These are phyloP conservation scores for Caenorhabditis brenneri DNA, from an alignment of 1,140 invertebrate genomes.

Conservation along the genomic window DNA sequence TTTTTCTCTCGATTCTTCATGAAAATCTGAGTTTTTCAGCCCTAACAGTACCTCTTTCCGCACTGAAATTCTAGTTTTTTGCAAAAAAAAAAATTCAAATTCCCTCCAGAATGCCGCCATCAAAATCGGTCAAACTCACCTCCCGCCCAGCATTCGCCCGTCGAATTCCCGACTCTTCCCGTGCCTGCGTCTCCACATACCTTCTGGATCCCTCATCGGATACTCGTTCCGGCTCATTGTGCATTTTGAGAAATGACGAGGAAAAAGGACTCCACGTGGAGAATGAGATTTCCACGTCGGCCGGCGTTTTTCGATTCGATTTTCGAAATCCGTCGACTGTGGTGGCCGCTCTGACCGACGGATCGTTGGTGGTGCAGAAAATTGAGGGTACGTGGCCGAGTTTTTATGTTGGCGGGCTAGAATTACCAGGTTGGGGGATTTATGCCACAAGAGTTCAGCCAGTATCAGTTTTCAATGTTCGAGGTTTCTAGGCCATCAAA, in stretches of 20 bases:
- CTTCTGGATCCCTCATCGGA: constrained; percentile 1
- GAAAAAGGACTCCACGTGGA: background rate
- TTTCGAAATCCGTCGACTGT: constrained; percentile 16
- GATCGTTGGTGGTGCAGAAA: background rate
- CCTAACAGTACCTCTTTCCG: too few relatives aligned
- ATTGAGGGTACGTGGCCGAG: background rate
- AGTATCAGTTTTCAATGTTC: too few relatives aligned
- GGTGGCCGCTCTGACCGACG: constrained; percentile 8
- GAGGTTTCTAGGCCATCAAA: too few relatives aligned
- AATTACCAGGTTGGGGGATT: too few relatives aligned
- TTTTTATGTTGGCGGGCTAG: too few relatives aligned
- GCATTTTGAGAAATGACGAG: background rate
- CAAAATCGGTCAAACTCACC: background rate
- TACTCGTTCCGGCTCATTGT: constrained; percentile 8
- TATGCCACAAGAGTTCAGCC: too few relatives aligned
- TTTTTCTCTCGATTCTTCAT: too few relatives aligned
- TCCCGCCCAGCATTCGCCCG: background rate
- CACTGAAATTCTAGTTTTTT: too few relatives aligned
- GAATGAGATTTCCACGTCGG: background rate
- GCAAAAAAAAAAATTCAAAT: background rate
- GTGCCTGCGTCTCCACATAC: constrained; percentile 21
- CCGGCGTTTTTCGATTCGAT: constrained; percentile 28
- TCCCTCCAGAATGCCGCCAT: background rate
- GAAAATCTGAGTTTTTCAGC: too few relatives aligned
- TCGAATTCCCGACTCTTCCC: background rate